A percentile compares a stretch with the other conserved stretches of the same genome.
Evolutionary conservation across 2,888 invertebrate species (phyloP).

Genomic region (Lasioglossum pauxillum): DNA sequence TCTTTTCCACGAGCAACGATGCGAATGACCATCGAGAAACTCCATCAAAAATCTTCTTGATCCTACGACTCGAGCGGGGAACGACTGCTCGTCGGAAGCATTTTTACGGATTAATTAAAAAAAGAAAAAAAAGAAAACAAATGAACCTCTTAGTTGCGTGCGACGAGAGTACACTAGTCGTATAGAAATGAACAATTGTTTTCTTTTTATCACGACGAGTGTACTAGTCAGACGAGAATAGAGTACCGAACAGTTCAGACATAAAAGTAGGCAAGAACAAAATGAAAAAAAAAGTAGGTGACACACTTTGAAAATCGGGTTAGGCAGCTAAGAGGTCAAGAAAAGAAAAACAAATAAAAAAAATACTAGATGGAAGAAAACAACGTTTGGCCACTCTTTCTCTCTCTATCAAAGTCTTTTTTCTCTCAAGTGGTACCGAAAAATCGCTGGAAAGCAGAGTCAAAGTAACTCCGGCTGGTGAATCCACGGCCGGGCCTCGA

Average conservation of each 20-base stretch:
- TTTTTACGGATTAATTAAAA: background rate
- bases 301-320: background rate
- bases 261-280: background rate
- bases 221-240: background rate
- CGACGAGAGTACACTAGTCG: background rate
- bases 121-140: background rate
- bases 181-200: background rate
- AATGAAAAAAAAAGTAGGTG: background rate
- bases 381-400: slow-evolving; percentile 66
- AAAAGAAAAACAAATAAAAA: slow-evolving; percentile 26
- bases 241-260: background rate
- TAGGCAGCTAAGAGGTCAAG: background rate
- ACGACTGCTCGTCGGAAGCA: background rate
- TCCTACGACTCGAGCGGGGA: slow-evolving; percentile 8
- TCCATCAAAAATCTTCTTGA: slow-evolving; percentile 7
- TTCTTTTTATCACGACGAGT: background rate
- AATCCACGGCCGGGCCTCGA: slow-evolving; percentile 87
- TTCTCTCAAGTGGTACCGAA: slow-evolving; percentile 88
- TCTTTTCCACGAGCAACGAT: slow-evolving; percentile 29
- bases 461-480: slow-evolving; percentile 93
- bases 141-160: slow-evolving; percentile 29
- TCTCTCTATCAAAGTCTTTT: slow-evolving; percentile 63
- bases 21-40: slow-evolving; percentile 16
- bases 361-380: slow-evolving; percentile 51
- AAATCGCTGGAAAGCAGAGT: slow-evolving; percentile 94